Evolutionary conservation across 1,140 invertebrate species (phyloP).

Genomic region (Doryteuthis pealeii): DNA sequence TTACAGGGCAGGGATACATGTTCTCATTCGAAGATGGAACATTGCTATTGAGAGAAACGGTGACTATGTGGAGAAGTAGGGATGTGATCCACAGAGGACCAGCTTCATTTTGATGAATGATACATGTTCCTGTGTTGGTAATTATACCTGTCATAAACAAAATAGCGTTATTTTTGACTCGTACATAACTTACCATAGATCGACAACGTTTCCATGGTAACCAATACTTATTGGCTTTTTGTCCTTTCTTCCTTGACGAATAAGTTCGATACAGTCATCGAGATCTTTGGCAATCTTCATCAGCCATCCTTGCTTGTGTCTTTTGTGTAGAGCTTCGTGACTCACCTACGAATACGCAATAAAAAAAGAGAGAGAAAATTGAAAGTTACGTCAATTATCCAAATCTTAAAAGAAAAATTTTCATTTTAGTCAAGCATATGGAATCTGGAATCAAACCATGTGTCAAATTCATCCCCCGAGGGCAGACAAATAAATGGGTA

Average conservation of each 20-base stretch:
- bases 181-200: conserved; percentile 62
- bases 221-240: conserved; percentile 66
- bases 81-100: too few species aligned
- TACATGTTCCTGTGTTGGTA: too few species aligned
- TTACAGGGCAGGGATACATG: too few species aligned
- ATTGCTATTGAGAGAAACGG: too few species aligned
- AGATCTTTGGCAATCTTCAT: conserved; percentile 63
- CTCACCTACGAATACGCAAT: conserved; percentile 57
- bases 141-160: too few species aligned
- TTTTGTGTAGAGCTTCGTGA: conserved; percentile 66
- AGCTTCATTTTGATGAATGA: too few species aligned
- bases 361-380: neutral
- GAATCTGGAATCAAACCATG: neutral
- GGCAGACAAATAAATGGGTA: too few species aligned
- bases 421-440: neutral
- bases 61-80: too few species aligned
- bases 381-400: neutral
- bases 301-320: conserved; percentile 70
- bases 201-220: conserved; percentile 66
- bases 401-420: neutral
- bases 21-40: too few species aligned
- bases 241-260: conserved; percentile 54
- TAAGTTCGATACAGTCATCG: conserved; percentile 62
- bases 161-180: too few species aligned
- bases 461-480: too few species aligned